Conservation (phyloP, 2,797 vertebrate species). For the Apogon hyalosoma region DNA sequence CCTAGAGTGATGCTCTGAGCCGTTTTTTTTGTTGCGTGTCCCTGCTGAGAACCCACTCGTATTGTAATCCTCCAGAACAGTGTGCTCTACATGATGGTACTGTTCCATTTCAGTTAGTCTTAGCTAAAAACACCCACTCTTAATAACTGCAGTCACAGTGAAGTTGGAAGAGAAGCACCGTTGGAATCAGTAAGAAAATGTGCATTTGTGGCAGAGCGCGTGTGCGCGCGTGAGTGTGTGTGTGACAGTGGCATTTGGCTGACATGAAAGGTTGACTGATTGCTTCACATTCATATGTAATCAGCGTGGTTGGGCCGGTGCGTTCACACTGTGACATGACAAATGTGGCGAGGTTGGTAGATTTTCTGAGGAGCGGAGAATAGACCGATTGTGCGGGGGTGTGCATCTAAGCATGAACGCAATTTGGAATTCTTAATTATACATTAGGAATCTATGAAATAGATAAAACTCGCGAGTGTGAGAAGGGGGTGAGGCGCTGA, state of each 20-base stretch:
- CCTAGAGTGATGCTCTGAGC: conserved; percentile 26
- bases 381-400: conserved; percentile 26
- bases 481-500: background rate
- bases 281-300: conserved; percentile 53
- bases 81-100: conserved; percentile 39
- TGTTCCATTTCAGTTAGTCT: conserved; percentile 62
- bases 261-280: conserved; percentile 65
- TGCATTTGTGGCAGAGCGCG: conserved; percentile 30
- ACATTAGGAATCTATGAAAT: conserved; percentile 30
- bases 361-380: conserved; percentile 35
- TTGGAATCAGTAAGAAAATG: conserved; percentile 50
- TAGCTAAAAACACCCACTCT: conserved; percentile 60
- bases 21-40: conserved; percentile 40
- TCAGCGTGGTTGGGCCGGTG: conserved; percentile 20
- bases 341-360: conserved; percentile 33
- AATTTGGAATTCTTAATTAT: conserved; percentile 50
- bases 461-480: conserved; percentile 5
- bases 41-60: conserved; percentile 52
- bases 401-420: conserved; percentile 22
- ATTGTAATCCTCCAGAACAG: conserved; percentile 55
- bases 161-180: conserved; percentile 35
- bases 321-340: conserved; percentile 38
- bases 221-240: conserved; percentile 20
- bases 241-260: conserved; percentile 31
- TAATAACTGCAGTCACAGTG: conserved; percentile 44